Evolutionary conservation across 2,888 invertebrate genomes (phyloP), one percentile per base, ranked within the genome.

Genomic region (Caenorhabditis sp.): DNA sequence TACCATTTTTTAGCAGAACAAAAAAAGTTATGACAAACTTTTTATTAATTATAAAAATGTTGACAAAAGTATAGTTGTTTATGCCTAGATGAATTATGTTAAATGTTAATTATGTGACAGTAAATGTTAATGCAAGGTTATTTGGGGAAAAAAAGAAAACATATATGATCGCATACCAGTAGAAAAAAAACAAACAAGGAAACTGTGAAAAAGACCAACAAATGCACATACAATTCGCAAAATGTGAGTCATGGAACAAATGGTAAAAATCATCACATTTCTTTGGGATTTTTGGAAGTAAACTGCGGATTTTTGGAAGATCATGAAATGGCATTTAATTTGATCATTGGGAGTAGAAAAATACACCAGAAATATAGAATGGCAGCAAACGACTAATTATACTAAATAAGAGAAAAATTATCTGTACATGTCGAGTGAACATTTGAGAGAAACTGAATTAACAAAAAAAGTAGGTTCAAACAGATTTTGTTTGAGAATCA

Each of bases 21-120:
- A 43, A 43, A 7, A 43, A 12, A 43, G n/a, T n/a, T 43, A 17
- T 31, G 17, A 43, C 43, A 43, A 43, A 12, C 14, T 43, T 43
- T 43, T 17, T 17, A 43, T 43, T 43, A 17, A 43, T 43, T 43
- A 10, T 14, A 43, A 43, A 43, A 17, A 43, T 43, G 12, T 43
- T 63, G 63, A 60, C 57, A 43, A 38, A 57, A 26, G 54, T 1
- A 17, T 64, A 68, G 57, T 50, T 61, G 64, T 53, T 52, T 58
- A 27, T 65, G 64, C 65, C 53, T 61, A 70, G 5, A 23, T 25
- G 36, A 38, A 43, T 43, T 43, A 43, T 43, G 43, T 43, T 43
- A 56, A 27, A 56, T 25, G 8, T 54, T 1, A 26, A 25, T 25
- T 23, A 23, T 54, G 49, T 56, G 43, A 14, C 17, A 7, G 21